phyloP scores from a whole-genome alignment of 2,113 vertebrate species.

The Dascyllus trimaculatus region DNA sequence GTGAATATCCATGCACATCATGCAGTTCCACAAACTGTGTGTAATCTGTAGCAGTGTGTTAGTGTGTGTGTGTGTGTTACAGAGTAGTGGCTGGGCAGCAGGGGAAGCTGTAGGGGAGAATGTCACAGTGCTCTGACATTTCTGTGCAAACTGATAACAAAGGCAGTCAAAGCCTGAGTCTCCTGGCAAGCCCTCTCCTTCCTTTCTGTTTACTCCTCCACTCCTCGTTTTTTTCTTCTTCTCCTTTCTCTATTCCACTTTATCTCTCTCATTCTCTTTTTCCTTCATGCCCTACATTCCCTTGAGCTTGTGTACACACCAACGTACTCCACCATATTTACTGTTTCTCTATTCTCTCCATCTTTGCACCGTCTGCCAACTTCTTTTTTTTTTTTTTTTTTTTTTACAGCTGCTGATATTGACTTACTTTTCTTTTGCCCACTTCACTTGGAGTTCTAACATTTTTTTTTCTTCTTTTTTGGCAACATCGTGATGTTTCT shows the following conservation, averaged over 20 bases:
- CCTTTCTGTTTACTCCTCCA: constrained; percentile 50
- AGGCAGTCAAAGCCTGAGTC: constrained; percentile 59
- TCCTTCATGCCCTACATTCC: constrained; percentile 26
- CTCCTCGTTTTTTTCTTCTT: constrained; percentile 42
- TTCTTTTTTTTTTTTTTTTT: no score
- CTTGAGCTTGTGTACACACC: constrained; percentile 33
- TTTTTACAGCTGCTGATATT: constrained; percentile 1
- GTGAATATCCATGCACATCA: no score
- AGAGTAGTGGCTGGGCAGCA: constrained; percentile 57
- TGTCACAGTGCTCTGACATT: constrained; percentile 78
- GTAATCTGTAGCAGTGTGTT: constrained; percentile 2
- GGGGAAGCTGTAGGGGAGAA: constrained; percentile 72
- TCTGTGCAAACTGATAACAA: constrained; percentile 80
- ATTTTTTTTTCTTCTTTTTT: constrained; percentile 9
- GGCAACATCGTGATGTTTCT: no score
- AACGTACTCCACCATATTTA: constrained; percentile 1
- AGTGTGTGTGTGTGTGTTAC: constrained; percentile 21
- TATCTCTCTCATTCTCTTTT: constrained; percentile 45
- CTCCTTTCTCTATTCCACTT: constrained; percentile 31
- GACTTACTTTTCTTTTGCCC: not conserved
- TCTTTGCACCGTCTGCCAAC: constrained; percentile 1
- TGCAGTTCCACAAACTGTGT: not conserved
- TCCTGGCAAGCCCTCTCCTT: constrained; percentile 56
- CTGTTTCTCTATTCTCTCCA: constrained; percentile 9
- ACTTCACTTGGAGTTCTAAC: not conserved